Evolutionary conservation across 2,888 invertebrate species (phyloP).

Genomic region (Galerucella calmariensis): DNA sequence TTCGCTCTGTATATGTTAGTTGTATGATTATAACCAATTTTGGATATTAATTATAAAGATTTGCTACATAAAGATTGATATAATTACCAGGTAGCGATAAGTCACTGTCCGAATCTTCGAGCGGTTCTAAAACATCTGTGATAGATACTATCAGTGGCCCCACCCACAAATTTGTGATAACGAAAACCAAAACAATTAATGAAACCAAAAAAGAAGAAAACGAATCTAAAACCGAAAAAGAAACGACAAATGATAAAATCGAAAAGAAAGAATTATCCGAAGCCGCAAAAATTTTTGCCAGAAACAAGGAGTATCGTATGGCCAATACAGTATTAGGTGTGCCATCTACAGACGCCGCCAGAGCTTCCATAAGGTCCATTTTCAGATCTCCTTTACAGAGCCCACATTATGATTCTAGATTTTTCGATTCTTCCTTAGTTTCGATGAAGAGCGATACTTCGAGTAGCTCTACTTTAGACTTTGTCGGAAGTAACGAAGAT

Average conservation of each 20-base stretch:
- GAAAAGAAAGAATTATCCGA: constrained; percentile 64
- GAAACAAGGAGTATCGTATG: constrained; percentile 67
- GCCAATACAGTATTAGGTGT: constrained; percentile 74
- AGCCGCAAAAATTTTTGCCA: constrained; percentile 66
- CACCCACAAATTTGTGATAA: constrained; percentile 69
- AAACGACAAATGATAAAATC: constrained; percentile 25
- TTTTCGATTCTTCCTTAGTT: constrained; percentile 84
- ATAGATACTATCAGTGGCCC: constrained; percentile 64
- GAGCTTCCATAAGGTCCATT: constrained; percentile 72
- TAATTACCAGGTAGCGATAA: constrained; percentile 61
- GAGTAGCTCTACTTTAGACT: constrained; percentile 70
- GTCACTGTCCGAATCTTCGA: constrained; percentile 60
- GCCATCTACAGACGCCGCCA: constrained; percentile 72
- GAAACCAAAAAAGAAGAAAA: constrained; percentile 32
- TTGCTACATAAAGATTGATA: background rate
- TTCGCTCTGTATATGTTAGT: no score
- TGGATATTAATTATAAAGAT: background rate
- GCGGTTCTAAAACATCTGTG: constrained; percentile 63
- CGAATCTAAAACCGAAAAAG: constrained; percentile 56
- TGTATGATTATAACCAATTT: background rate
- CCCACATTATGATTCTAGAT: constrained; percentile 81
- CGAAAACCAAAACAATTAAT: constrained; percentile 62
- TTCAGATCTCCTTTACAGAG: constrained; percentile 69
- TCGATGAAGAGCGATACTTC: constrained; percentile 83
- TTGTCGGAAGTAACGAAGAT: constrained; percentile 71